Evolutionary conservation across 2,888 invertebrate species (phyloP).

Genomic region (Philhelius pedissequus): DNA sequence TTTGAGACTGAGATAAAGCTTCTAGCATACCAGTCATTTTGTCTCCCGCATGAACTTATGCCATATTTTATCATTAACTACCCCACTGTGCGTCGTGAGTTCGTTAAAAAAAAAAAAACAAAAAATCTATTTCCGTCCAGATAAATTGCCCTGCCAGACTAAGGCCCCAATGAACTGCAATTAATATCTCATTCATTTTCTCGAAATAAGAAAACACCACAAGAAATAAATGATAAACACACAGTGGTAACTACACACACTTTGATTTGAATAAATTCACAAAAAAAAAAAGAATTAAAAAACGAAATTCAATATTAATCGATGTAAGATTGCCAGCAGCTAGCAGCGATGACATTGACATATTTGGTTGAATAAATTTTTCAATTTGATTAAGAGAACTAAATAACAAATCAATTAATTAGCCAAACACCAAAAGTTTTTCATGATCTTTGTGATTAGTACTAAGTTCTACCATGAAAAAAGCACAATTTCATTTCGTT

Average conservation of each 20-base stretch:
- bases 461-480: not conserved
- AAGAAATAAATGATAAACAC: not conserved
- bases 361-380: slow-evolving; percentile 44
- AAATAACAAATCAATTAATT: slow-evolving; percentile 59
- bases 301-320: slow-evolving; percentile 46
- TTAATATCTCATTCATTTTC: slow-evolving; percentile 56
- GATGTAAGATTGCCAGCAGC: slow-evolving; percentile 33
- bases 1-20: too few species aligned
- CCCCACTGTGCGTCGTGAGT: not conserved
- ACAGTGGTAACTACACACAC: not conserved
- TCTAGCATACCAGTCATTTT: too few species aligned
- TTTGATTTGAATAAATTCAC: not conserved
- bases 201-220: not conserved
- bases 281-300: not conserved
- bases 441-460: slow-evolving; percentile 26
- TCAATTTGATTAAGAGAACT: slow-evolving; percentile 54
- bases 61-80: not conserved
- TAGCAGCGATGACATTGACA: slow-evolving; percentile 40
- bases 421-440: slow-evolving; percentile 44
- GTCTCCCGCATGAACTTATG: too few species aligned
- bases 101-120: not conserved
- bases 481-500: not conserved
- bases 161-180: slow-evolving; percentile 39
- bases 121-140: slow-evolving; percentile 60
- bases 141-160: slow-evolving; percentile 30